Percentiles rank a stretch among this genome's conserved stretches.
Conservation (phyloP, 2,797 vertebrate genomes). For the Heliangelus exortis region DNA sequence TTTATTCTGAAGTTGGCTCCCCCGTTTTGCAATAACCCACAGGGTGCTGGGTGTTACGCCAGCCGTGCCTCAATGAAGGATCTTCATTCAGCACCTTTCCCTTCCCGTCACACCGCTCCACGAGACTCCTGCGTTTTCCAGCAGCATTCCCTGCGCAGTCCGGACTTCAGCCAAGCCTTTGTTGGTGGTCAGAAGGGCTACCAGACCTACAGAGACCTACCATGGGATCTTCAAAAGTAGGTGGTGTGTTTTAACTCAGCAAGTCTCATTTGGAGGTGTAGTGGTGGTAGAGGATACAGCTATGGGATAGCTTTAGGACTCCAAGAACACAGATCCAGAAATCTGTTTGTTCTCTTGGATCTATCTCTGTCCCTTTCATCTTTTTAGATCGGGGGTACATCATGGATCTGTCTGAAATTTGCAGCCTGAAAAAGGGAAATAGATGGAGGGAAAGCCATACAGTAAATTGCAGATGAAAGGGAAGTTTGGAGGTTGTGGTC, state of each 20-base stretch:
- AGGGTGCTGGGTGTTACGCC: slow-evolving; percentile 58
- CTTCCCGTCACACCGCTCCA: slow-evolving; percentile 47
- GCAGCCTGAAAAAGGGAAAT: not conserved
- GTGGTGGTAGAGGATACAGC: not conserved
- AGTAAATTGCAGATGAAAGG: not conserved
- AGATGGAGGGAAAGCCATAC: not conserved
- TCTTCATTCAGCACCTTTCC: slow-evolving; percentile 63
- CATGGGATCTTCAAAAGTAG: slow-evolving; percentile 73
- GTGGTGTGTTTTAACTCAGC: not conserved
- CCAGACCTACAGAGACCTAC: slow-evolving; percentile 54
- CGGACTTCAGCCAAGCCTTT: slow-evolving; percentile 57
- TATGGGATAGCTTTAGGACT: not conserved
- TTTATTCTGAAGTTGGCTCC: slow-evolving; percentile 61
- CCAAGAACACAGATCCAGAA: not conserved
- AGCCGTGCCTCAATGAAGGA: slow-evolving; percentile 67
- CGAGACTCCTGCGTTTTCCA: slow-evolving; percentile 48
- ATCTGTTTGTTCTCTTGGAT: not conserved
- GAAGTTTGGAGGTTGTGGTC: not conserved
- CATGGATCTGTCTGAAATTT: not conserved
- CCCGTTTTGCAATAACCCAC: slow-evolving; percentile 65
- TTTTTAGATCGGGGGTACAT: not conserved
- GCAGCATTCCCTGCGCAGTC: slow-evolving; percentile 23
- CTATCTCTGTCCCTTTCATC: not conserved
- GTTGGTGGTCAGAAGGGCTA: slow-evolving; percentile 55
- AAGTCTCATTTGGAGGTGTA: not conserved